A percentile compares a stretch with the other conserved stretches of the same genome.
These are phyloP conservation scores for Ciconia stormi DNA, from an alignment of 2,113 vertebrate species.

Conservation along the genomic window DNA sequence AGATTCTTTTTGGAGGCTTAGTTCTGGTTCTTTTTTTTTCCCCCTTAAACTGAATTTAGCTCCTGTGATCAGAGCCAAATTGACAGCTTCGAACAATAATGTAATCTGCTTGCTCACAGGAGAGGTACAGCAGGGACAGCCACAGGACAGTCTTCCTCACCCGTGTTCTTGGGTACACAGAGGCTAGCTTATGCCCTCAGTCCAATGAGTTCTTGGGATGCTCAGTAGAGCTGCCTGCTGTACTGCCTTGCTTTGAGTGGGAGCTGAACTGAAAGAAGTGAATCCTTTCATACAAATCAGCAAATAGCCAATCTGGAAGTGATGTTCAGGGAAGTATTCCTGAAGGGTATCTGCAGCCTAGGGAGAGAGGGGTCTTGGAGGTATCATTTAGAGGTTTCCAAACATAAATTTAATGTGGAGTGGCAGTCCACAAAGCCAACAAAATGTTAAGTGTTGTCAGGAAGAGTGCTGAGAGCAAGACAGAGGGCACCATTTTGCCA, in stretches of 20 bases:
- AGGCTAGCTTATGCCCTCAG: not conserved
- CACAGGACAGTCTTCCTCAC: not conserved
- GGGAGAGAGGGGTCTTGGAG: not conserved
- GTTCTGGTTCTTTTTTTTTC: not conserved
- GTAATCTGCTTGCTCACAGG: not conserved
- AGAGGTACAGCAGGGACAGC: not conserved
- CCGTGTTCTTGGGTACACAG: not conserved
- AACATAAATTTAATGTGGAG: not conserved
- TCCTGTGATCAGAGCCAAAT: slow-evolving; percentile 29
- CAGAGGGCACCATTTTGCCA: not conserved
- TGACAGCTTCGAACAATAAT: slow-evolving; percentile 12
- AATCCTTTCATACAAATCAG: not conserved
- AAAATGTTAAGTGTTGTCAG: not conserved
- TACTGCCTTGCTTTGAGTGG: not conserved
- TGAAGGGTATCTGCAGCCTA: not conserved
- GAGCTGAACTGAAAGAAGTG: not conserved
- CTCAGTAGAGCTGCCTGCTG: not conserved
- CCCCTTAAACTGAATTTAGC: slow-evolving; percentile 36
- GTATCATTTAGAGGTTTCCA: not conserved
- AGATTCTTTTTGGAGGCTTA: not conserved
- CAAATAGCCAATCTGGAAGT: not conserved
- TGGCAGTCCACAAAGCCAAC: not conserved
- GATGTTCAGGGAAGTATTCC: not conserved
- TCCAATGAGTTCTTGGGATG: not conserved
- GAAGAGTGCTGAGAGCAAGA: not conserved